These are phyloP conservation scores for Xestobium rufovillosum DNA, from an alignment of 2,888 invertebrate species.

Conservation along the genomic window DNA sequence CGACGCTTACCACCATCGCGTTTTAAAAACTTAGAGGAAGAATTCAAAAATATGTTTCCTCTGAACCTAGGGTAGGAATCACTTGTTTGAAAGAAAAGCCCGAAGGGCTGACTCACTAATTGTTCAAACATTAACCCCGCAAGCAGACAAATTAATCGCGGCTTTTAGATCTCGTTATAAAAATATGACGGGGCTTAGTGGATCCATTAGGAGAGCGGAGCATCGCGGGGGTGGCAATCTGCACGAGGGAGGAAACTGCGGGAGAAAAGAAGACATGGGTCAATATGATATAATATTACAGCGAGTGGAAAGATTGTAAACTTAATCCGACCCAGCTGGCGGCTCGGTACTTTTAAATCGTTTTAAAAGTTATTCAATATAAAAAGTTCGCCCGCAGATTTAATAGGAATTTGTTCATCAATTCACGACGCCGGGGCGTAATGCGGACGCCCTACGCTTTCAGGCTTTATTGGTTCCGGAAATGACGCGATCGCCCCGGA, in stretches of 20 bases:
- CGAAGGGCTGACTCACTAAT: slow-evolving; percentile 36
- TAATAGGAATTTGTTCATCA: slow-evolving; percentile 48
- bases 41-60: too few relatives aligned
- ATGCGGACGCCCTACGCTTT: slow-evolving; percentile 26
- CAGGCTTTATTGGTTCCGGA: slow-evolving; percentile 32
- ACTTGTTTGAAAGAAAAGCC: too few relatives aligned
- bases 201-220: slow-evolving; percentile 24
- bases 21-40: too few relatives aligned
- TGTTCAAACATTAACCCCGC: slow-evolving; percentile 40
- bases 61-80: too few relatives aligned
- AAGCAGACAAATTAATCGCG: slow-evolving; percentile 41
- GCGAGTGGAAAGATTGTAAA: slow-evolving; percentile 37
- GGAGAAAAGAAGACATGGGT: slow-evolving; percentile 26
- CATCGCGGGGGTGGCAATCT: too few relatives aligned
- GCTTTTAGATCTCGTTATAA: slow-evolving; percentile 38
- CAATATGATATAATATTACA: slow-evolving; percentile 33
- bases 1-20: too few relatives aligned
- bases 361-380: slow-evolving; percentile 46
- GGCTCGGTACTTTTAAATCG: slow-evolving; percentile 42
- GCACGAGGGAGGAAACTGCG: too few relatives aligned
- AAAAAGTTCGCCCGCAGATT: slow-evolving; percentile 44
- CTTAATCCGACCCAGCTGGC: slow-evolving; percentile 45
- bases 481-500: slow-evolving; percentile 27
- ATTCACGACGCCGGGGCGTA: slow-evolving; percentile 40
- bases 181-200: slow-evolving; percentile 38